Evolutionary conservation across 2,888 invertebrate genomes (phyloP), one percentile per base, ranked within the genome.

Genomic region (Xiphydria camelus): DNA sequence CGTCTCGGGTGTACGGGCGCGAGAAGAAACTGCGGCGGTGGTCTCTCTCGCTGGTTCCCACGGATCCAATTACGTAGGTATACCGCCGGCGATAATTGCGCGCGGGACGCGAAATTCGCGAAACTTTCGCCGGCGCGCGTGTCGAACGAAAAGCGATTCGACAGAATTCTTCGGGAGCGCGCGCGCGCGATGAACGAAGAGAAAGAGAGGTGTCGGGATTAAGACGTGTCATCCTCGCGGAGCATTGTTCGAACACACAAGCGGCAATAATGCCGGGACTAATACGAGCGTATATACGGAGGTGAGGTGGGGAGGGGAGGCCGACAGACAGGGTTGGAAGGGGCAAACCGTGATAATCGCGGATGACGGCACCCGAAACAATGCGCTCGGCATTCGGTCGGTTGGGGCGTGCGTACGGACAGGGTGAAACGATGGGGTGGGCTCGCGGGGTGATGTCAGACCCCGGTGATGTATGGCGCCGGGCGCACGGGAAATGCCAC

Each of bases 331-430:
- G 26, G 26, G 26, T 26, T 26, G 22, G 14, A 9, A n/a, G 40
- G 10, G 21, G 32, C 19, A 17, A 36, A 50, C 49, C 55, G 51
- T 59, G 59, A 65, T 68, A 68, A 68, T 70, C 64, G 60, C 44
- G 57, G 58, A 64, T 68, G 66, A 68, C 63, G 65, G 51, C 50
- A 59, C 55, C 57, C 64, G 66, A 69, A 70, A 70, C 68, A 70
- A 70, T 70, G 67, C 64, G 55, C 58, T 48, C 53, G 57, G 61
- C 60, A 60, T 67, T 62, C 51, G 57, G 41, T 45, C 49, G 35
- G 45, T 43, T 52, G 42, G 57, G 58, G 58, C 53, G 59, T 58
- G 59, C 45, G 50, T 41, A 15, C 51, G 51, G 51, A 51, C 45
- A 43, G n/a, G n/a, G n/a, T n/a, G n/a, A n/a, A n/a, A 46, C 18